Evolutionary conservation across 2,888 invertebrate genomes (phyloP).

Genomic region (Archips xylosteana): DNA sequence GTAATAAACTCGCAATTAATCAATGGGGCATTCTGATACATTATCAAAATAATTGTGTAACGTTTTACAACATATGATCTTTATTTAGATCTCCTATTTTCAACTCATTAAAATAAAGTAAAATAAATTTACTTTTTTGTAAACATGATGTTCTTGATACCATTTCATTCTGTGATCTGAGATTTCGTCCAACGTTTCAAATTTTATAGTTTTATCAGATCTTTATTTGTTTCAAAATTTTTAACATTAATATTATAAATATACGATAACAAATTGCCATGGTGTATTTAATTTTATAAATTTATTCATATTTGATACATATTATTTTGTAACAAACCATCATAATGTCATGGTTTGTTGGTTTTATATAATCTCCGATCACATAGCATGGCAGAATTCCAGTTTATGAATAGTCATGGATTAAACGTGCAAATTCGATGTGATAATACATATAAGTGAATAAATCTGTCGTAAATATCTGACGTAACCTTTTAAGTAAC

Average conservation of each 20-base stretch:
- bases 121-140: neutral
- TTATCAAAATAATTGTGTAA: neutral
- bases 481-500: neutral
- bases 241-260: too few species aligned
- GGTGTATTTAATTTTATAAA: neutral
- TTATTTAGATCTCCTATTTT: neutral
- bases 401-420: constrained; percentile 24
- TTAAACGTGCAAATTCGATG: constrained; percentile 11
- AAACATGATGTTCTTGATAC: too few species aligned
- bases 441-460: neutral
- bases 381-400: constrained; percentile 25
- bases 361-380: neutral
- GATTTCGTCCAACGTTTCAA: too few species aligned
- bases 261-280: neutral
- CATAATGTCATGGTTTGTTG: neutral
- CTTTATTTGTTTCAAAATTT: neutral
- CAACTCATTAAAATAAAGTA: neutral
- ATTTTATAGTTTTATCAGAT: too few species aligned
- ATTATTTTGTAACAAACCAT: neutral
- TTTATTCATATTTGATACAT: neutral
- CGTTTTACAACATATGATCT: neutral
- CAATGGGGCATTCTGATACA: neutral
- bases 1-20: neutral
- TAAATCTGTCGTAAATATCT: neutral
- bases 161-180: too few species aligned